Conservation (phyloP, 2,113 vertebrate species). For the Equus quagga region DNA sequence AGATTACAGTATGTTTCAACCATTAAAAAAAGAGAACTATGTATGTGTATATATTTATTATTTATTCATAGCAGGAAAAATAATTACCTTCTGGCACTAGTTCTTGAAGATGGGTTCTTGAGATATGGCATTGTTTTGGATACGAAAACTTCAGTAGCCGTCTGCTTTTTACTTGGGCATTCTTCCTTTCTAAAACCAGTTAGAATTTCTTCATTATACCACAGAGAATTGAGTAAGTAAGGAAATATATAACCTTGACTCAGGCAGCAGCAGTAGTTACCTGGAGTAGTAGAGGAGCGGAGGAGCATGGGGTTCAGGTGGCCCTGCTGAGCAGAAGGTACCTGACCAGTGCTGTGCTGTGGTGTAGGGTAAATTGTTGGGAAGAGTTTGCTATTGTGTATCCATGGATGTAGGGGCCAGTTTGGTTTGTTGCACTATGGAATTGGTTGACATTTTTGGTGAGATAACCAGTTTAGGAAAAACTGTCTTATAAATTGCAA, state of each 20-base stretch:
- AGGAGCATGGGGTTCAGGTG: background rate
- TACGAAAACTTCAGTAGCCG: background rate
- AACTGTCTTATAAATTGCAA: background rate
- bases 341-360: background rate
- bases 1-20: background rate
- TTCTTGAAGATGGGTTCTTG: background rate
- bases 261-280: background rate
- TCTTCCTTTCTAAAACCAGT: background rate
- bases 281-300: background rate
- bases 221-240: background rate
- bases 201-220: background rate
- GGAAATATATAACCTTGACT: background rate
- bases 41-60: background rate
- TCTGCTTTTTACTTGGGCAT: background rate
- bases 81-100: background rate
- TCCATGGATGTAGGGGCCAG: background rate
- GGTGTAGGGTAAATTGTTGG: background rate
- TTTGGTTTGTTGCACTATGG: background rate
- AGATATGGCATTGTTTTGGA: background rate
- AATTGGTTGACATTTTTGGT: background rate
- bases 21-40: background rate
- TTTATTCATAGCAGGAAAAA: slow-evolving; percentile 10
- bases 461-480: background rate
- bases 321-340: background rate
- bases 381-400: background rate